A percentile compares a stretch with the other conserved stretches of the same genome.
phyloP scores from a whole-genome alignment of 53 echinoderm and acorn worm genomes.

The Hippasteria phrygiana region DNA sequence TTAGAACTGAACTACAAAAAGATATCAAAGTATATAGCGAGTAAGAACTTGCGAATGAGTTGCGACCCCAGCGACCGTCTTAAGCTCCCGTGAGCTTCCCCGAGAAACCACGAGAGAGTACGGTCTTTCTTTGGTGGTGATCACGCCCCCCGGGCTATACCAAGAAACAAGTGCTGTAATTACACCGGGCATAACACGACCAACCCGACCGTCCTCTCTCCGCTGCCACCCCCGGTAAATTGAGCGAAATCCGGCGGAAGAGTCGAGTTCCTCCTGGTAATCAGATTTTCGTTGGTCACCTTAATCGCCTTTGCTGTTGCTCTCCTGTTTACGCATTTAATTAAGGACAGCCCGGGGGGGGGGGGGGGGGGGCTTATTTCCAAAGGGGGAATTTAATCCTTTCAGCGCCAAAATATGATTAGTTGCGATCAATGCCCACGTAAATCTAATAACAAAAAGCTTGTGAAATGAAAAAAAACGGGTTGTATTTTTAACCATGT shows the following conservation, averaged over 20 bases:
- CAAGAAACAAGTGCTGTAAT: neutral
- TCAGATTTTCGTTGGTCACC: neutral
- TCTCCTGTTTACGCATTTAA: neutral
- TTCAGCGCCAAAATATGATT: neutral
- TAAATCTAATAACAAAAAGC: neutral
- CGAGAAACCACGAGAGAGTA: neutral
- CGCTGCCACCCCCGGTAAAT: neutral
- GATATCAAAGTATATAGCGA: too few species aligned
- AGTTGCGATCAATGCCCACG: neutral
- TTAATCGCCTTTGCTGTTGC: constrained; percentile 2
- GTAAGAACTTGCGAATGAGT: too few species aligned
- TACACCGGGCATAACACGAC: neutral
- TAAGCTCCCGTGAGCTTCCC: neutral
- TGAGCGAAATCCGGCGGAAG: neutral
- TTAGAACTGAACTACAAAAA: too few species aligned
- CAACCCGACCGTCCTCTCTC: neutral
- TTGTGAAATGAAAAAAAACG: neutral
- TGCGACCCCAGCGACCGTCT: too few species aligned
- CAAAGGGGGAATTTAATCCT: neutral
- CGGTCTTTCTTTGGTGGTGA: neutral
- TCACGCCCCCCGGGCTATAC: neutral
- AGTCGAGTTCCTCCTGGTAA: neutral
- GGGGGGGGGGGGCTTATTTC: too few species aligned
- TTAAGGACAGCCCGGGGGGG: neutral
- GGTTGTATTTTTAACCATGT: too few species aligned